Conservation (phyloP, 2,888 invertebrate species). For the Dorcus hopei region DNA sequence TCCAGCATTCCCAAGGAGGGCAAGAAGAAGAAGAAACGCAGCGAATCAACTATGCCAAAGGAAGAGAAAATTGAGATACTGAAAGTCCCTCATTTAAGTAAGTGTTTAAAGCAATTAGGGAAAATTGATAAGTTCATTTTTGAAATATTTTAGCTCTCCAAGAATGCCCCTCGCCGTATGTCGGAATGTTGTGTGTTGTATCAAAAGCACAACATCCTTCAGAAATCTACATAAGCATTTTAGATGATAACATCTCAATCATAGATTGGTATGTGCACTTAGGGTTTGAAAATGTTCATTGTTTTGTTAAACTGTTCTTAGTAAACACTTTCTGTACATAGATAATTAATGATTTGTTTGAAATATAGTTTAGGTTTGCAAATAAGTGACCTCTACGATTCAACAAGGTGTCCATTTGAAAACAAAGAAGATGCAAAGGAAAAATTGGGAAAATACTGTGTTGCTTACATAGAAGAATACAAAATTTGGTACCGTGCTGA, state of each 20-base stretch:
- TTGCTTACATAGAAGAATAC: conserved; percentile 10
- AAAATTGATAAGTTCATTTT: no score
- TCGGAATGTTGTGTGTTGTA: conserved; percentile 2
- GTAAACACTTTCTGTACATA: neutral
- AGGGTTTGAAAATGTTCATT: neutral
- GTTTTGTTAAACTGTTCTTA: neutral
- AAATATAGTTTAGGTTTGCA: conserved; percentile 8
- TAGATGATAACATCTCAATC: conserved; percentile 6
- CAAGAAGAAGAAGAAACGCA: neutral
- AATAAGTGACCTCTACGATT: conserved; percentile 2
- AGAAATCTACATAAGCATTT: conserved; percentile 12
- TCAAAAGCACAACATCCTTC: conserved; percentile 12
- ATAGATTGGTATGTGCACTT: conserved; percentile 8
- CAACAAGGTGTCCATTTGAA: neutral
- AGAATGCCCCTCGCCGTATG: conserved; percentile 4
- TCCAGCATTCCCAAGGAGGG: neutral
- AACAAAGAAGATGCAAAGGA: conserved; percentile 12
- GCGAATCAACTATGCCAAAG: neutral
- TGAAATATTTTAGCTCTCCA: neutral
- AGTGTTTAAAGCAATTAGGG: neutral
- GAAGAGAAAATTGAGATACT: neutral
- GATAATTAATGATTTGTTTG: neutral
- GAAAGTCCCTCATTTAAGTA: neutral
- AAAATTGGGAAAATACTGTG: conserved; percentile 7
- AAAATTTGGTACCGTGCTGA: conserved; percentile 8